These are phyloP conservation scores for Vombatus ursinus DNA, from an alignment of 2,113 vertebrate species.

Conservation along the genomic window DNA sequence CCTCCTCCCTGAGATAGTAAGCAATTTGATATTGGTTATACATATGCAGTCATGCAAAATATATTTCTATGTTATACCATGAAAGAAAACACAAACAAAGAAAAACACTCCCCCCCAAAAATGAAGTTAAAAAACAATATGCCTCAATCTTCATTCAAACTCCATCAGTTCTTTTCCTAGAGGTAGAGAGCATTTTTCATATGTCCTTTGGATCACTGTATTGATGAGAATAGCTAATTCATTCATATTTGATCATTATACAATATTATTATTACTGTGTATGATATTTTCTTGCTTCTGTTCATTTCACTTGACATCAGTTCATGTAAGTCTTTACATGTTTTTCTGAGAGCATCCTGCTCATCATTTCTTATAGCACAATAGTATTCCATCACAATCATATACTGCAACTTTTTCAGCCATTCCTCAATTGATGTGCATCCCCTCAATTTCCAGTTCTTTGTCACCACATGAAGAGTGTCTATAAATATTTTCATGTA, in stretches of 20 bases:
- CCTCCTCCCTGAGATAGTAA: no score
- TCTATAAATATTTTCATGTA: not conserved
- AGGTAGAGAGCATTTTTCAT: not conserved
- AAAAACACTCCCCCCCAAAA: no score
- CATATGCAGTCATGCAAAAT: no score
- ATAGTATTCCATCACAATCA: not conserved
- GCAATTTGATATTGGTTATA: no score
- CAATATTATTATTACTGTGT: not conserved
- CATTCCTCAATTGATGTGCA: not conserved
- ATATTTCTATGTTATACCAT: no score
- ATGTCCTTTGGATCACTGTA: not conserved
- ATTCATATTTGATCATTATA: not conserved
- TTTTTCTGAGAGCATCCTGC: not conserved
- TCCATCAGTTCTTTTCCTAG: not conserved
- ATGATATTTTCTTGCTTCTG: not conserved
- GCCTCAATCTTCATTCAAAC: not conserved
- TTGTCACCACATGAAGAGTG: not conserved
- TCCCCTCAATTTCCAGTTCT: not conserved
- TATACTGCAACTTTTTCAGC: not conserved
- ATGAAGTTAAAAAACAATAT: not conserved
- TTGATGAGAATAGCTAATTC: not conserved
- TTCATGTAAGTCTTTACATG: not conserved
- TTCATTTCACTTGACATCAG: not conserved
- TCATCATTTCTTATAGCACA: not conserved
- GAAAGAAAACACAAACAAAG: not conserved